Evolutionary conservation across 2,797 vertebrate species (phyloP).

Genomic region (Hippoglossus hippoglossus): DNA sequence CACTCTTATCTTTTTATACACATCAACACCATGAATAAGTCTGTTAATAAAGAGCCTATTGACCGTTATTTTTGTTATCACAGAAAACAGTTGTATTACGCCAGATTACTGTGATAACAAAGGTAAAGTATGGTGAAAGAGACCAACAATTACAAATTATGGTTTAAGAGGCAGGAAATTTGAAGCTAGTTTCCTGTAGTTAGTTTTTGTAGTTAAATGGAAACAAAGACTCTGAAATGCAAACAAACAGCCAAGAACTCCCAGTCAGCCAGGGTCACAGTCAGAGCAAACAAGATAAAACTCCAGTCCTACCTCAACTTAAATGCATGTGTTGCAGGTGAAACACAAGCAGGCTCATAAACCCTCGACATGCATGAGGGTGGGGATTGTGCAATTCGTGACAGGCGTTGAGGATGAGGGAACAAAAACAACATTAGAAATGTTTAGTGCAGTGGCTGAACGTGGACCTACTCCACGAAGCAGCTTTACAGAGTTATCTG

Average conservation of each 20-base stretch:
- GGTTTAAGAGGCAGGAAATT: neutral
- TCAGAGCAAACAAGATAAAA: slow-evolving; percentile 40
- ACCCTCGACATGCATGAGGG: neutral
- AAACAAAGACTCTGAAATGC: neutral
- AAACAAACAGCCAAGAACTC: neutral
- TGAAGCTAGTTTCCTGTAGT: neutral
- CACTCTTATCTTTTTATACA: neutral
- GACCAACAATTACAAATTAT: neutral
- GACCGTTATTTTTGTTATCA: neutral
- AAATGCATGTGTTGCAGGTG: slow-evolving; percentile 14
- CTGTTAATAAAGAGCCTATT: neutral
- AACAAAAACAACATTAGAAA: slow-evolving; percentile 1
- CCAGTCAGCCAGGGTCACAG: slow-evolving; percentile 1
- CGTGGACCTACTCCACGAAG: neutral
- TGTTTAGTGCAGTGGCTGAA: neutral
- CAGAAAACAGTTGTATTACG: neutral
- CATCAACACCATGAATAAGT: slow-evolving; percentile 5
- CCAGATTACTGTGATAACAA: slow-evolving; percentile 1
- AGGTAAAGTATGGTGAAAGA: neutral
- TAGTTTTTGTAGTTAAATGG: neutral
- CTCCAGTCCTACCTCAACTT: neutral
- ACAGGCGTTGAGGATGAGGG: neutral
- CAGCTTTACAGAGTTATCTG: neutral
- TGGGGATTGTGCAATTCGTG: neutral
- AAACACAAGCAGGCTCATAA: slow-evolving; percentile 1